Evolutionary conservation across 2,888 invertebrate genomes (phyloP), one percentile per base, ranked within the genome.

Genomic region (Pandemis corylana): DNA sequence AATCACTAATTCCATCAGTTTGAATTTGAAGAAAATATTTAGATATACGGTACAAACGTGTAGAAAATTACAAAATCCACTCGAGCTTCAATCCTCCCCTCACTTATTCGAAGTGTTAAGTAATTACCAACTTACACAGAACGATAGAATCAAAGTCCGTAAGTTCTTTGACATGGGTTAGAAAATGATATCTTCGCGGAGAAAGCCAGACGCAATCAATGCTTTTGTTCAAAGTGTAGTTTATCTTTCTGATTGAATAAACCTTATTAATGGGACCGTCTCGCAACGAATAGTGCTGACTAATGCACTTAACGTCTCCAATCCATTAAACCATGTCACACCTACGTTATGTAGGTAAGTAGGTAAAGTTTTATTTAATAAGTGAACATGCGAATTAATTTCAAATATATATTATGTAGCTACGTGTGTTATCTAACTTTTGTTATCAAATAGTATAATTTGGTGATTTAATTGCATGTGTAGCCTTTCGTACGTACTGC

Each of bases 401-500:
- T 62, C 5, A 56, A 20, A 12, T 44, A 44, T 44, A 44, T 4
- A 36, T 36, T 44, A 44, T 44, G 9, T 9, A 20, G 20, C 20
- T 20, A 44, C 7, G 9, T n/a, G n/a, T 62, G 70, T 75, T 66
- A 75, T 62, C 62, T 66, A 75, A 70, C 46, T 44, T 75, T 75
- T 53, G 66, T 66, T 68, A 71, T 53, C 51, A 70, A 41, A 53
- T 75, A 67, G 44, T 65, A 62, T 61, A 62, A 53, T 67, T 75
- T 71, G 56, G 65, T 70, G 75, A 71, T 71, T 75, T 74, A 76
- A 76, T 76, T 76, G 74, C 53, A 71, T 71, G 64, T 74, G 67
- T 36, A 74, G 69, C 49, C 68, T 67, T 71, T 66, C 67, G 49
- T 62, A 68, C 67, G 56, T 62, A 68, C 68, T 49, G 56, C 66